Evolutionary conservation across 2,888 invertebrate genomes (phyloP), one percentile per base, ranked within the genome.

Genomic region (Philaethria dido): DNA sequence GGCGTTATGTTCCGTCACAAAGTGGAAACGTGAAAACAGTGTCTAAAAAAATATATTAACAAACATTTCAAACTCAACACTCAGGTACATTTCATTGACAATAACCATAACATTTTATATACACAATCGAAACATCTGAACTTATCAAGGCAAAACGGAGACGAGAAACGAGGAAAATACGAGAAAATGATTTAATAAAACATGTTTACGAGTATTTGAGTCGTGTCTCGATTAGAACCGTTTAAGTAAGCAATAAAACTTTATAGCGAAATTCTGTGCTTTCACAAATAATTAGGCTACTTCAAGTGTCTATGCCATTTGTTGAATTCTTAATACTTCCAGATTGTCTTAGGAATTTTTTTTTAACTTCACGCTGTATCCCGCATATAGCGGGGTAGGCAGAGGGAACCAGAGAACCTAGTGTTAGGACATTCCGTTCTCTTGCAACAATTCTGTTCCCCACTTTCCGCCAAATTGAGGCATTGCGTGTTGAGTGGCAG

Each of bases 171-270:
- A 62, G 45, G 57, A 33, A 55, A 65, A 54, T 48, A 55, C 48
- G 48, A 55, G 62, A 64, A 60, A 42, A 59, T 54, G 48, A 62
- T 66, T 59, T 59, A 47, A 48, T 66, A 72, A 70, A 69, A 62
- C 44, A 64, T 69, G 61, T 68, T 72, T 72, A 71, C 62, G 69
- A 65, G 65, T 62, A 22, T 69, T 73, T 69, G 65, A 71, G 70
- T 72, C 64, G 68, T 57, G 68, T 71, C 68, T 72, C 72, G 69
- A 70, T 73, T 68, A 73, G 63, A 61, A 62, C 36, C 48, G 59
- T 67, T 68, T 66, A 70, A 70, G 70, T 63, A 36, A 33, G 55
- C 48, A 42, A 65, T 68, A 70, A 70, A 68, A 70, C 18, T 62
- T 66, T 62, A 66, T 62, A 50, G 62, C 62, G 48, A 66, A 48